phyloP scores from a whole-genome alignment of 1,140 invertebrate species.

The Lordiphosa mommai region DNA sequence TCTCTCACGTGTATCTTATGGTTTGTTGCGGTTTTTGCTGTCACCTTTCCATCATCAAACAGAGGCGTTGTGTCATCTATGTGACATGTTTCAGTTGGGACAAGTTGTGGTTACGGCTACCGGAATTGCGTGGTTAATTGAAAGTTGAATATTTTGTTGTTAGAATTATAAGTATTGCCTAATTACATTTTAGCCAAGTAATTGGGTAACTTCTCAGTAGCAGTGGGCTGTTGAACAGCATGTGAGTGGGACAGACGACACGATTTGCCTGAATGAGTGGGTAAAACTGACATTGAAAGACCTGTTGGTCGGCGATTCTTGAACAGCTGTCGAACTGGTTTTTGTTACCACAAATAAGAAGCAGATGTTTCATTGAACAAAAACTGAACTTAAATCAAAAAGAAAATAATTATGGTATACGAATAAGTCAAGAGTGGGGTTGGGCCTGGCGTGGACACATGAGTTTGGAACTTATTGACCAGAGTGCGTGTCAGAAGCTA shows the following conservation, averaged over 20 bases:
- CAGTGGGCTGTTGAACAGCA: conserved; percentile 17
- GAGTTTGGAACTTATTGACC: conserved; percentile 12
- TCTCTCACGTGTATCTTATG: neutral
- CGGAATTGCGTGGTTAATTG: conserved; percentile 15
- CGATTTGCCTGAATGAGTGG: conserved; percentile 61
- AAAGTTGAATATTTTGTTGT: conserved; percentile 32
- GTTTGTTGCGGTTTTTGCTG: conserved; percentile 18
- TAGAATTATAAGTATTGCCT: conserved; percentile 39
- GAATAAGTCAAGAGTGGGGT: neutral
- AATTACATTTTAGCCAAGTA: conserved; percentile 44
- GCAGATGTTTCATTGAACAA: conserved; percentile 49
- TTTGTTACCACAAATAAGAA: conserved; percentile 8
- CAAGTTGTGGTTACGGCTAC: conserved; percentile 40
- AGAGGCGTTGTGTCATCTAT: conserved; percentile 18
- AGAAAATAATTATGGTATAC: conserved; percentile 7
- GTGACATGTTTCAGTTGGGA: conserved; percentile 38
- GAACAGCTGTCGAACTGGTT: conserved; percentile 68
- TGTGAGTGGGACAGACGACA: conserved; percentile 37
- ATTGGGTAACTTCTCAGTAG: conserved; percentile 23
- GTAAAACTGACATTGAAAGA: conserved; percentile 46
- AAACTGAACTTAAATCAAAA: conserved; percentile 14
- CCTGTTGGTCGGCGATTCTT: conserved; percentile 29
- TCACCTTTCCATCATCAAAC: conserved; percentile 32
- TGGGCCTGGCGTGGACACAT: conserved; percentile 1
- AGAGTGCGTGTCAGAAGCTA: conserved; percentile 43